Conservation (phyloP, 2,888 invertebrate genomes). For the Ashinkailepas kermadecensis region DNA sequence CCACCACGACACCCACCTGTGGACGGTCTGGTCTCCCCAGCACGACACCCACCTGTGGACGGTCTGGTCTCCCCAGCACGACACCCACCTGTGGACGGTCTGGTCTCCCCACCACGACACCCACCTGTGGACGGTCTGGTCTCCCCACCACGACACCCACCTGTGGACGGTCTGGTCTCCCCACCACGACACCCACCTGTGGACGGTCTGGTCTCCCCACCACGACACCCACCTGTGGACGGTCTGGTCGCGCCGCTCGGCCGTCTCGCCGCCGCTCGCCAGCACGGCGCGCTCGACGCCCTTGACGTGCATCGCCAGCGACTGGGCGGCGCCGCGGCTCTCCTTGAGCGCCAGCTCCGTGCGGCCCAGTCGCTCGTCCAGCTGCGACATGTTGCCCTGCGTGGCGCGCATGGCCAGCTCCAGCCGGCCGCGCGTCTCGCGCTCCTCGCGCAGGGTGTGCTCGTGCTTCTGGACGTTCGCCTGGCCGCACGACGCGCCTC, state of each 20-base stretch:
- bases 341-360: conserved; percentile 32
- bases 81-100: too few relatives aligned
- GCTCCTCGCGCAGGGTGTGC: conserved; percentile 32
- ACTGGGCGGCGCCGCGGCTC: neutral
- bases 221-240: neutral
- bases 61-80: too few relatives aligned
- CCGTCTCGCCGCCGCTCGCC: conserved; percentile 12
- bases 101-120: too few relatives aligned
- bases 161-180: too few relatives aligned
- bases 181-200: too few relatives aligned
- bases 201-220: too few relatives aligned
- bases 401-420: conserved; percentile 30
- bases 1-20: too few relatives aligned
- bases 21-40: too few relatives aligned
- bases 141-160: too few relatives aligned
- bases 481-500: conserved; percentile 17
- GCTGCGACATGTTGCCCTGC: conserved; percentile 30
- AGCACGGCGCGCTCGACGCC: conserved; percentile 31
- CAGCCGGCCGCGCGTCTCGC: conserved; percentile 28
- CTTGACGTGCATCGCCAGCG: conserved; percentile 27
- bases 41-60: too few relatives aligned
- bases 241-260: neutral
- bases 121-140: too few relatives aligned
- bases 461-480: conserved; percentile 34
- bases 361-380: conserved; percentile 32